These are phyloP conservation scores for Unio delphinus DNA, from an alignment of 2,888 invertebrate species.

Conservation along the genomic window DNA sequence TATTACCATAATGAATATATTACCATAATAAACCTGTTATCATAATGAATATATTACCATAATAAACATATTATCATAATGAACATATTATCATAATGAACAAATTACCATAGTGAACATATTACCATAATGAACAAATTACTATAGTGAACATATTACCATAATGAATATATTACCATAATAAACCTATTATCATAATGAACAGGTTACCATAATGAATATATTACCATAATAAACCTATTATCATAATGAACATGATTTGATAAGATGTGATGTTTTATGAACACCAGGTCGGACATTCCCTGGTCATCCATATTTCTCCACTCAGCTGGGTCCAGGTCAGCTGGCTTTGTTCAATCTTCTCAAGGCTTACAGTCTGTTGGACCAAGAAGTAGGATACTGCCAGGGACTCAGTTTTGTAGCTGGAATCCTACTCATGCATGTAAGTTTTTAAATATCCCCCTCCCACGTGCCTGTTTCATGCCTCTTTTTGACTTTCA, in stretches of 20 bases:
- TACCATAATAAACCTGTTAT: not conserved
- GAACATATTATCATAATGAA: not conserved
- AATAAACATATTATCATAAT: not conserved
- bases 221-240: not conserved
- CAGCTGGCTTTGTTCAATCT: constrained; percentile 94
- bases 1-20: not conserved
- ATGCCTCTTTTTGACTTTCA: too few relatives aligned
- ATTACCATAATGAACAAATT: not conserved
- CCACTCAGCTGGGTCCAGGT: constrained; percentile 91
- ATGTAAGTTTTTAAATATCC: constrained; percentile 78
- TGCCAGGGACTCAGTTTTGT: constrained; percentile 98
- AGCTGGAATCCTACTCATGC: constrained; percentile 91
- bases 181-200: not conserved
- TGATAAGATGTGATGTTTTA: constrained; percentile 7
- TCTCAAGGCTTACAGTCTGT: constrained; percentile 93
- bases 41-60: not conserved
- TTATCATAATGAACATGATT: not conserved
- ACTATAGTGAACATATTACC: not conserved
- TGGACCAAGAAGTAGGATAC: constrained; percentile 95
- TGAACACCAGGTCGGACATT: constrained; percentile 83
- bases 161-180: not conserved
- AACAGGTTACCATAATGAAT: not conserved
- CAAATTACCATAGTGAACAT: not conserved
- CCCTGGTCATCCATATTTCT: constrained; percentile 94
- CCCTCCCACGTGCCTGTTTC: too few relatives aligned